A percentile compares a stretch with the other conserved stretches of the same genome.
phyloP scores from a whole-genome alignment of 1,140 invertebrate genomes.

The Saccostrea glomerata region DNA sequence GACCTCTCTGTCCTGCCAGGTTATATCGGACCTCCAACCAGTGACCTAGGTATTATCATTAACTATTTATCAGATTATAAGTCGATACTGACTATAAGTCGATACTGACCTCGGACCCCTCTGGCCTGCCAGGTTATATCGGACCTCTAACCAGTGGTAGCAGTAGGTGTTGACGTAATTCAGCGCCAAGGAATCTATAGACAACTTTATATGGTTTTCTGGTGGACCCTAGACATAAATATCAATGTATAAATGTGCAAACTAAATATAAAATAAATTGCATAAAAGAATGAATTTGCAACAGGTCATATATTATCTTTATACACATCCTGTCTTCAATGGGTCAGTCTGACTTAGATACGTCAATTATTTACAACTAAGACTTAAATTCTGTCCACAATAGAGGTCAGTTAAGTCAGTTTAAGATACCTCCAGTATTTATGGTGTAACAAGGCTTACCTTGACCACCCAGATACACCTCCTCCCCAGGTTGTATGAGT shows the following conservation, averaged over 20 bases:
- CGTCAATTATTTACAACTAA: too few species aligned
- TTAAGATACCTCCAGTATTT: too few species aligned
- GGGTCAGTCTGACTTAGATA: too few species aligned
- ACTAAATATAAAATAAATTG: too few species aligned
- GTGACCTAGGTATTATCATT: not conserved
- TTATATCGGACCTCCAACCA: conserved; percentile 53
- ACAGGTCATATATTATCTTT: too few species aligned
- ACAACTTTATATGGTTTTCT: conserved; percentile 12
- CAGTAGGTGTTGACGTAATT: conserved; percentile 1
- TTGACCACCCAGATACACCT: conserved; percentile 20
- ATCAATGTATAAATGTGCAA: not conserved
- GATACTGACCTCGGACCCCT: conserved; percentile 40
- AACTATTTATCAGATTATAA: not conserved
- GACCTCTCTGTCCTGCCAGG: conserved; percentile 47
- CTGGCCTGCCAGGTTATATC: conserved; percentile 54
- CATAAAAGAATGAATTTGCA: too few species aligned
- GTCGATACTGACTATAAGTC: not conserved
- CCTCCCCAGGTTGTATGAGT: not conserved
- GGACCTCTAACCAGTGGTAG: conserved; percentile 54
- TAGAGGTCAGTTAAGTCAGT: too few species aligned
- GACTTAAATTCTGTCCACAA: too few species aligned
- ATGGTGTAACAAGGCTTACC: not conserved
- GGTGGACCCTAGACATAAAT: not conserved
- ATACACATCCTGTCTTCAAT: too few species aligned
- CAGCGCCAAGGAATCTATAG: conserved; percentile 5